Percentiles rank a stretch among this genome's conserved stretches.
phyloP scores from a whole-genome alignment of 2,113 vertebrate genomes.

The Corythaixoides concolor region DNA sequence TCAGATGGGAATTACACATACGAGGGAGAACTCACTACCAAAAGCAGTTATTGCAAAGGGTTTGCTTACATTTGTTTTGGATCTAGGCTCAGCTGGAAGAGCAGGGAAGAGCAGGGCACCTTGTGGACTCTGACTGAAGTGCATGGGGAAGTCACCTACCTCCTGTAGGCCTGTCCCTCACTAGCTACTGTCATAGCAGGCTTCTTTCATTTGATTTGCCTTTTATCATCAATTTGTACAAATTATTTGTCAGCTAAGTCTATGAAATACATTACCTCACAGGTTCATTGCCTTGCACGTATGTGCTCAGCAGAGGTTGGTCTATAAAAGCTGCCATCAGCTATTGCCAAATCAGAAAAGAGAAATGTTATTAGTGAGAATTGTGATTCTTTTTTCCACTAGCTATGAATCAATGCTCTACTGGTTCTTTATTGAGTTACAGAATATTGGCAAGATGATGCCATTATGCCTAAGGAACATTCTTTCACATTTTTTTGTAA shows the following conservation, averaged over 20 bases:
- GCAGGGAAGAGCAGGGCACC: not conserved
- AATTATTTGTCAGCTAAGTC: not conserved
- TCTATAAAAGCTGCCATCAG: conserved; percentile 19
- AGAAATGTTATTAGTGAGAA: conserved; percentile 36
- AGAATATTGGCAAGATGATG: conserved; percentile 1
- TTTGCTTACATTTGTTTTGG: not conserved
- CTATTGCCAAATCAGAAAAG: not conserved
- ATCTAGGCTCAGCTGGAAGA: not conserved
- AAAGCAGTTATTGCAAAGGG: not conserved
- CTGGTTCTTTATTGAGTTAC: conserved; percentile 23
- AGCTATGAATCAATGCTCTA: not conserved
- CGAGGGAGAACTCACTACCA: not conserved
- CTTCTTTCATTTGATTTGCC: not conserved
- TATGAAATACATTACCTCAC: not conserved
- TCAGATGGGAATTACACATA: not conserved
- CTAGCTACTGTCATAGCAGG: not conserved
- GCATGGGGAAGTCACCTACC: not conserved
- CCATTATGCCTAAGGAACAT: not conserved
- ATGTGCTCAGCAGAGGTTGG: not conserved
- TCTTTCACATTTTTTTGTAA: not conserved
- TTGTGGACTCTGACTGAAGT: not conserved
- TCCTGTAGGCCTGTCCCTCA: not conserved
- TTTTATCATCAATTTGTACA: conserved; percentile 1
- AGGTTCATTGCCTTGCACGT: conserved; percentile 21
- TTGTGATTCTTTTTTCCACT: not conserved